Evolutionary conservation across 1,140 invertebrate genomes (phyloP).

Genomic region (Listronotus bonariensis): DNA sequence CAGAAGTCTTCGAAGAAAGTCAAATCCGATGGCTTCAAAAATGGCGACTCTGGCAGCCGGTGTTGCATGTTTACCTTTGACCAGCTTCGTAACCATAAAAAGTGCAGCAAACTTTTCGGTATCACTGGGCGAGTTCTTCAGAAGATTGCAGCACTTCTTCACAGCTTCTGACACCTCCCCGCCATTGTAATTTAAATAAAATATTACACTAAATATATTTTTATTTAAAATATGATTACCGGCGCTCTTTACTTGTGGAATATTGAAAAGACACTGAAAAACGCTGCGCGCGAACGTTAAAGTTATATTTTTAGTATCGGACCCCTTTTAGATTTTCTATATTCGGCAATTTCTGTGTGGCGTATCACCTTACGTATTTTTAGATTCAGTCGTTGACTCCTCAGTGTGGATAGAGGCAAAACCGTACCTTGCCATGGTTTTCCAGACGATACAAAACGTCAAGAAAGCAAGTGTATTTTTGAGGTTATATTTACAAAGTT

Average conservation of each 20-base stretch:
- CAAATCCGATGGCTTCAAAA: conserved; percentile 86
- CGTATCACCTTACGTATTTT: conserved; percentile 50
- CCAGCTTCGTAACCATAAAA: conserved; percentile 87
- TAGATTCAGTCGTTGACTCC: conserved; percentile 50
- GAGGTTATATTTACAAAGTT: background rate
- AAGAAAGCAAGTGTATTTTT: background rate
- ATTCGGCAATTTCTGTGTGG: conserved; percentile 50
- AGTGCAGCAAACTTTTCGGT: conserved; percentile 90
- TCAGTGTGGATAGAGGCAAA: background rate
- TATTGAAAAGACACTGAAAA: conserved; percentile 41
- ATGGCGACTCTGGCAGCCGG: conserved; percentile 73
- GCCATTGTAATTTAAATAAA: conserved; percentile 56
- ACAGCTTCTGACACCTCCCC: conserved; percentile 73
- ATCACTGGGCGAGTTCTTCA: conserved; percentile 78
- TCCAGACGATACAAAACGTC: background rate
- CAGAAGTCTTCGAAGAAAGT: conserved; percentile 81
- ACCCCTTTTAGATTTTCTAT: conserved; percentile 44
- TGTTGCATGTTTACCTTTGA: conserved; percentile 79
- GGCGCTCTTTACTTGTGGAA: conserved; percentile 22
- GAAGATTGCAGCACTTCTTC: conserved; percentile 77
- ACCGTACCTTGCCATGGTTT: background rate
- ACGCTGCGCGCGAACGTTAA: conserved; percentile 36
- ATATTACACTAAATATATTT: conserved; percentile 4
- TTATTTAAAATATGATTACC: conserved; percentile 10
- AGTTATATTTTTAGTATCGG: conserved; percentile 50